Evolutionary conservation across 1,140 invertebrate species (phyloP), one percentile per base, ranked within the genome.

Genomic region (Drosophila nasuta): DNA sequence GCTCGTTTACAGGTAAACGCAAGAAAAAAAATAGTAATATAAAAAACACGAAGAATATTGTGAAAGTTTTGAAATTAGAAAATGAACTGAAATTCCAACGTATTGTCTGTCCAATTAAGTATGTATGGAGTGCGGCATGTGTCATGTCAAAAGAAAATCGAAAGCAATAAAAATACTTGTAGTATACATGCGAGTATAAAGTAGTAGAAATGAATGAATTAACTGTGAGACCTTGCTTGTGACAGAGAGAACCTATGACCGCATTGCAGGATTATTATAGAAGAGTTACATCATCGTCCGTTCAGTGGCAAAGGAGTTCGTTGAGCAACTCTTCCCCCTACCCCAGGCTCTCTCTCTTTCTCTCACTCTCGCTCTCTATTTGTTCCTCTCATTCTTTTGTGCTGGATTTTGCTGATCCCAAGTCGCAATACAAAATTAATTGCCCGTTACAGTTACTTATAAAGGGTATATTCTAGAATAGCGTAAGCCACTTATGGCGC

Each of bases 401-500:
- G 15, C 28, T 35, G 30, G 33, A 25, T 15, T 13, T 33, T 15
- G 17, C 20, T 59, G 57, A 58, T 81, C 58, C 66, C 58, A 62
- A 58, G 66, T 73, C 45, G 72, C 63, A 71, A 69, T 41, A 66
- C 54, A 64, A 69, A 71, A 51, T 70, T 82, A 88, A 86, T 88
- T 86, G 72, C 71, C 71, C 51, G 83, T 70, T 82, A 88, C 76
- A 54, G 15, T 56, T 66, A 57, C 54, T 62, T 69, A 17, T 64
- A 57, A 20, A 64, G 33, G 52, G 57, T 49, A 81, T 67, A 63
- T 78, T 82, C 3, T 25, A 25, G 20, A 25, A 74, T 76, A 64
- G 56, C 56, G 80, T 89, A 74, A 75, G 83, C 80, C 80, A 88
- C 88, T 89, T 89, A 88, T 75, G 83, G 83, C 83, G 83, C 79